Evolutionary conservation across 64 coral and sea anemone genomes (phyloP).

Genomic region (Actinia tenebrosa): DNA sequence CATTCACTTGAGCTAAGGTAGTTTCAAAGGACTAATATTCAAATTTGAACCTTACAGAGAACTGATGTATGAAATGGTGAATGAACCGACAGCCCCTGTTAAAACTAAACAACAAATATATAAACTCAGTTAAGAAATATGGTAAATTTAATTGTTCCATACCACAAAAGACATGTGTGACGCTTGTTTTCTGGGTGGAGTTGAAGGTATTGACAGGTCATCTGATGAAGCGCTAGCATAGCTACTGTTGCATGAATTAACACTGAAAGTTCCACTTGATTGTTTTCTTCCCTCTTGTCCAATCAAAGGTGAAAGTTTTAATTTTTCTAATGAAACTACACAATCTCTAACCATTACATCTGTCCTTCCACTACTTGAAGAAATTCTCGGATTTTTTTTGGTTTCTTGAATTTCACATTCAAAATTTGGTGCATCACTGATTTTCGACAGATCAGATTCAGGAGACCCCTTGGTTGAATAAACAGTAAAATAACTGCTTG

Average conservation of each 20-base stretch:
- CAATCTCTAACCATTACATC: slow-evolving; percentile 43
- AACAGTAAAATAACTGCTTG: neutral
- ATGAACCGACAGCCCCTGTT: too few relatives aligned
- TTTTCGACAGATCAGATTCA: neutral
- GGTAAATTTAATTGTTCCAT: neutral
- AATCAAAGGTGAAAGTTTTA: slow-evolving; percentile 50
- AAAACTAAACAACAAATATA: too few relatives aligned
- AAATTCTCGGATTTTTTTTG: neutral
- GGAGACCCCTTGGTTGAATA: neutral
- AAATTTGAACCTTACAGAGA: too few relatives aligned
- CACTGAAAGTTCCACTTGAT: neutral
- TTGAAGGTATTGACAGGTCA: neutral
- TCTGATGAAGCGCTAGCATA: neutral
- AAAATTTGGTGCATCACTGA: neutral
- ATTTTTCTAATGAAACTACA: slow-evolving; percentile 66
- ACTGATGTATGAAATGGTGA: too few relatives aligned
- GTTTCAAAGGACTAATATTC: too few relatives aligned
- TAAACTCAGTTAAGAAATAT: too few relatives aligned
- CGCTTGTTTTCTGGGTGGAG: slow-evolving; percentile 18
- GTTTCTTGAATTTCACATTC: neutral
- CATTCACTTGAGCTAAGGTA: too few relatives aligned
- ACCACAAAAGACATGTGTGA: slow-evolving; percentile 56
- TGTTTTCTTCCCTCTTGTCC: slow-evolving; percentile 18
- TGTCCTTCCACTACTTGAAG: neutral
- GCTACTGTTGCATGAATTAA: neutral